A percentile compares a stretch with the other conserved stretches of the same genome.
Conservation (phyloP, 2,888 invertebrate genomes). For the Phengaris arion region DNA sequence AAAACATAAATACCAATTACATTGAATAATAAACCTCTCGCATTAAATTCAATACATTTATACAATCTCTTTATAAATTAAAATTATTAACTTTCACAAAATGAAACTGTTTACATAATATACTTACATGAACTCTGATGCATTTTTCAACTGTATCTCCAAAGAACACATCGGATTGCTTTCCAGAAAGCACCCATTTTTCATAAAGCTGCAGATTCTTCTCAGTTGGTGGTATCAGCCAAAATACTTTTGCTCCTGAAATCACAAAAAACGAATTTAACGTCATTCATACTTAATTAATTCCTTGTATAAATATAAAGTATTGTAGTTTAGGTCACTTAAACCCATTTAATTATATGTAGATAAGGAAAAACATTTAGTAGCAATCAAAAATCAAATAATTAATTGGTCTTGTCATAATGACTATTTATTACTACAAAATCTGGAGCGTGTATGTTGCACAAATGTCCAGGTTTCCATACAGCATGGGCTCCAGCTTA, state of each 20-base stretch:
- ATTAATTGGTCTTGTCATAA: not conserved
- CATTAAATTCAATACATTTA: no score
- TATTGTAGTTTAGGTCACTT: no score
- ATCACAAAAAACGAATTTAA: conserved; percentile 32
- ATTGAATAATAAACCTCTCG: no score
- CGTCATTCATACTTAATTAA: not conserved
- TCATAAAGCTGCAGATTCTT: conserved; percentile 95
- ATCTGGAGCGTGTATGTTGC: no score
- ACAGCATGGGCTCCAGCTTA: no score
- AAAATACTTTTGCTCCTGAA: conserved; percentile 97
- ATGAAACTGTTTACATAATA: not conserved
- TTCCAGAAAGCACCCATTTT: conserved; percentile 97
- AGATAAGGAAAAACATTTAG: not conserved
- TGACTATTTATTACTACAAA: no score
- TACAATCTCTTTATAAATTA: not conserved
- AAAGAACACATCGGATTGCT: conserved; percentile 96
- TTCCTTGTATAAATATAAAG: no score
- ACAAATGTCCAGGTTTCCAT: no score
- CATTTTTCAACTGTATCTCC: conserved; percentile 97
- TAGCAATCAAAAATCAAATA: not conserved
- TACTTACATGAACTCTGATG: conserved; percentile 85
- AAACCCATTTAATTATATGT: no score
- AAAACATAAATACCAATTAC: no score
- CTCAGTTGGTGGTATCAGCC: conserved; percentile 98
- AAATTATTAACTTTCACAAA: not conserved